phyloP scores from a whole-genome alignment of 2,888 invertebrate genomes.

The Ichneumoninae sp. region DNA sequence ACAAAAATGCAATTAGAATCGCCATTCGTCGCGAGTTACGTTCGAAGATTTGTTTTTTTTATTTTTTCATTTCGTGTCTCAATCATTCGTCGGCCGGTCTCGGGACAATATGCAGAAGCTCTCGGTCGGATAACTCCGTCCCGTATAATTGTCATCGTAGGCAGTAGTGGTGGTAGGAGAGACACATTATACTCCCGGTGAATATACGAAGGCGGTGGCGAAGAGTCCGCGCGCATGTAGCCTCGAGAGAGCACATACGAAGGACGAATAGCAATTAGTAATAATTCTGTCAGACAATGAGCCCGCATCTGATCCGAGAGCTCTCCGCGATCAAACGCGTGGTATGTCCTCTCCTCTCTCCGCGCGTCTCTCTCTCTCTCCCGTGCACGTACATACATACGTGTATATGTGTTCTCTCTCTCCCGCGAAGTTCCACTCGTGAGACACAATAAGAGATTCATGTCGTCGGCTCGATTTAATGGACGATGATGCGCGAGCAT shows the following conservation, averaged over 20 bases:
- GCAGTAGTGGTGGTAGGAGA: slow-evolving; percentile 30
- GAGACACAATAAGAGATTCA: slow-evolving; percentile 70
- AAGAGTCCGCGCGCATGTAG: slow-evolving; percentile 49
- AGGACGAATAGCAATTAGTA: slow-evolving; percentile 80
- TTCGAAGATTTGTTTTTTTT: slow-evolving; percentile 25
- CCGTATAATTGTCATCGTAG: slow-evolving; percentile 26
- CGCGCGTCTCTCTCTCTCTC: slow-evolving; percentile 24
- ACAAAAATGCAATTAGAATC: neutral
- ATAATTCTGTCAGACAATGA: slow-evolving; percentile 79
- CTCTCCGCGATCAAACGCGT: slow-evolving; percentile 43
- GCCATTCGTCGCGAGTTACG: neutral
- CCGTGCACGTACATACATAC: neutral
- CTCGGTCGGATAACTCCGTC: slow-evolving; percentile 36
- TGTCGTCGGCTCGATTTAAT: slow-evolving; percentile 68
- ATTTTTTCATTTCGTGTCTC: slow-evolving; percentile 24
- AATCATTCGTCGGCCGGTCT: neutral
- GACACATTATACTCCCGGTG: slow-evolving; percentile 45
- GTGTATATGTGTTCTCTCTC: neutral
- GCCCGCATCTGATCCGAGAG: slow-evolving; percentile 76
- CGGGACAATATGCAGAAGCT: slow-evolving; percentile 61
- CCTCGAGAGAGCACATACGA: slow-evolving; percentile 73
- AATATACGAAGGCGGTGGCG: slow-evolving; percentile 61
- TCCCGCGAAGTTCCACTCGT: slow-evolving; percentile 25
- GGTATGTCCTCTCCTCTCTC: slow-evolving; percentile 13
- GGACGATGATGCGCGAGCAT: slow-evolving; percentile 61